Evolutionary conservation across 2,888 invertebrate genomes (phyloP), one percentile per base, ranked within the genome.

Genomic region (Brachypalpus laphriformis): DNA sequence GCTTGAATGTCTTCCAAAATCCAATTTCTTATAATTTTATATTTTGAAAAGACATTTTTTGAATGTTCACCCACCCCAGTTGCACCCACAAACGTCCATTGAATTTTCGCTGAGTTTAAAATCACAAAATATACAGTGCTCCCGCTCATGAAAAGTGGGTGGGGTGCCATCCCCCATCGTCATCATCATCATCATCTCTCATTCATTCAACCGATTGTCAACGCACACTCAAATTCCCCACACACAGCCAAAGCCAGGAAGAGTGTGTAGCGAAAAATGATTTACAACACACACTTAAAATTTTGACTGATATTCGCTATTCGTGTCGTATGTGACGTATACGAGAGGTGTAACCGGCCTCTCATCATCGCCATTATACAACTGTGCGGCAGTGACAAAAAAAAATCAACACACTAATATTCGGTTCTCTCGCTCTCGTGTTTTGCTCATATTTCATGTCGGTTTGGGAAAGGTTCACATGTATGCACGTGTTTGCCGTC

Each of bases 361-460:
- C 85, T 85, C 85, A 85, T 81, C 85, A 85, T 81, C 85, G 85
- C 85, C 81, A 85, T 85, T 81, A 85, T 85, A 85, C 80, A 71
- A 80, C 65, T 70, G 65, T 74, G 31, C 31, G 76, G 57, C 66
- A 72, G 57, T 70, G 70, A 54, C 66, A 83, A 82, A 80, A 83
- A 68, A 75, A 85, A 75, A 76, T 71, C 72, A 82, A 76, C 80
- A 80, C 70, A 74, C 54, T 47, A 78, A 65, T 49, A 70, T 22
- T 80, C 65, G 70, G 65, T 59, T 85, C 65, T 85, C 85, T 85
- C 85, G 71, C 85, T 85, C 81, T 85, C 31, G 22, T 88, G 89
- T 90, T 90, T 89, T 89, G 89, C 89, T 89, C 89, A 89, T 90
- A 89, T 90, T 88, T 90, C 88, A 89, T 89, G 88, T 88, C 42